Conservation (phyloP, 2,888 invertebrate species). For the Mantis religiosa region DNA sequence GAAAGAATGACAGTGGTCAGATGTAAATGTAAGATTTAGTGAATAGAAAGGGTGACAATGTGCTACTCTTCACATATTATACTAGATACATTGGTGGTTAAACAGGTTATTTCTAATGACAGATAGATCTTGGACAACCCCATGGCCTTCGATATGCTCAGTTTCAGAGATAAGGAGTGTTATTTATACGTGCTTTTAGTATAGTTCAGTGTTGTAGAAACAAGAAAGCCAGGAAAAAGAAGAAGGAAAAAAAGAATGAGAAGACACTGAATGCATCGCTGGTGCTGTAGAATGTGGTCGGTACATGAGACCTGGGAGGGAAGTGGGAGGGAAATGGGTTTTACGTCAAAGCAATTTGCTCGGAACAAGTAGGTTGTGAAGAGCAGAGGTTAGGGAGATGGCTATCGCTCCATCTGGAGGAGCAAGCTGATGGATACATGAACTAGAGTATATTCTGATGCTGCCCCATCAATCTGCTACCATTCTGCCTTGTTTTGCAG, state of each 20-base stretch:
- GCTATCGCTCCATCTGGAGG: background rate
- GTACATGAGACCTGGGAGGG: background rate
- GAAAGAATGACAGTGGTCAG: too few relatives aligned
- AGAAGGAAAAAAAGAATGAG: background rate
- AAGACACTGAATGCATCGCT: background rate
- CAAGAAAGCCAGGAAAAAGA: background rate
- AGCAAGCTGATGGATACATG: background rate
- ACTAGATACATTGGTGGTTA: too few relatives aligned
- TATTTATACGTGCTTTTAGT: background rate
- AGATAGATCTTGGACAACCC: background rate
- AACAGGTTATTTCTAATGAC: too few relatives aligned
- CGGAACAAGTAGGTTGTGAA: background rate
- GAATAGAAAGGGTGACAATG: too few relatives aligned
- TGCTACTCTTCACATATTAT: too few relatives aligned
- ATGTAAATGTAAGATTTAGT: too few relatives aligned
- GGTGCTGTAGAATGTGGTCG: background rate
- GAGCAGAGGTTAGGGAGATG: background rate
- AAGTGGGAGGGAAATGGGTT: background rate
- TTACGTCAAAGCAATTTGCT: slow-evolving; percentile 14
- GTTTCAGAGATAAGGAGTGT: background rate
- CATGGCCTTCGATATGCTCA: background rate
- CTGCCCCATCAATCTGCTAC: background rate
- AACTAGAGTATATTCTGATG: background rate
- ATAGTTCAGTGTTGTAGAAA: background rate
- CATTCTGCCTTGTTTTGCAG: background rate